Evolutionary conservation across 2,113 vertebrate genomes (phyloP), one percentile per base, ranked within the genome.

Genomic region (Patagioenas fasciata): DNA sequence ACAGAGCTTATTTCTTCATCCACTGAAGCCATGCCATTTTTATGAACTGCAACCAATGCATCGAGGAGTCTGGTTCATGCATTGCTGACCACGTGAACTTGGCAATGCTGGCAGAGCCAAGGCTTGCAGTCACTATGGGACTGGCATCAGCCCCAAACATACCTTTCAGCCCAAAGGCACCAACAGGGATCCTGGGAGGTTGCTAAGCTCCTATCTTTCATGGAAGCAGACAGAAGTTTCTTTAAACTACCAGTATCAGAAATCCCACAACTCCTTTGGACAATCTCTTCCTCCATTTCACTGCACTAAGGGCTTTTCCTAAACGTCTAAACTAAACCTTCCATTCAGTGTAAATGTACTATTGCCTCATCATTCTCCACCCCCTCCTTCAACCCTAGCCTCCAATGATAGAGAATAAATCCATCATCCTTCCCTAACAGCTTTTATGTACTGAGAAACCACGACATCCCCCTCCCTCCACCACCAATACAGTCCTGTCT

Each of bases 371-470:
- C 65, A 74, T 84, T 47, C 6, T 25, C 21, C 53, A 44, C 42
- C 16, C 15, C 42, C 42, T 16, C 15, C 42, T 15, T 16, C 42
- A 17, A 16, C 42, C 16, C 42, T 16, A 42, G 15, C 42, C 32
- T 42, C 20, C 34, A 29, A 29, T 6, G 11, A 86, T 4, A 80
- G 60, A 92, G 62, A 88, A 88, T 77, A 88, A 91, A 92, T 94
- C 74, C 83, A 83, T 93, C 85, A 92, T 79, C 73, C 64, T 93
- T 86, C 90, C 80, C 74, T 92, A 93, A 96, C 93, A 89, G 91
- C 77, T 79, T 89, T 87, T 79, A 71, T 74, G 48, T 74, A 86
- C 77, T 20, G 57, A 95, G 88, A 96, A 95, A 74, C 61, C 47
- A 60, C 64, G 53, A n/a, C 86, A 87, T 56, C 51, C 86, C 51